phyloP scores from a whole-genome alignment of 2,797 vertebrate genomes.

The Pseudochaenichthys georgianus region DNA sequence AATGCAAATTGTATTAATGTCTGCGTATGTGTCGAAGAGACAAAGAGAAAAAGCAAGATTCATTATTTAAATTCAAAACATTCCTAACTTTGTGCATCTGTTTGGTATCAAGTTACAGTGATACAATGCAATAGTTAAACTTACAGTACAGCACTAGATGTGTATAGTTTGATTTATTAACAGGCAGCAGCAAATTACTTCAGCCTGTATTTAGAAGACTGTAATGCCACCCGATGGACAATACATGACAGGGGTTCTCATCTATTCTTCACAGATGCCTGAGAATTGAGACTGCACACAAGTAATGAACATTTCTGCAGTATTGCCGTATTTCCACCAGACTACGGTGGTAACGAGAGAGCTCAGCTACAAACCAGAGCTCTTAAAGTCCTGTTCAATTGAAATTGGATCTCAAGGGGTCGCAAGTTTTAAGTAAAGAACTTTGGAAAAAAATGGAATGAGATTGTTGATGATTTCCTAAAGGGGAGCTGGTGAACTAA shows the following conservation, averaged over 20 bases:
- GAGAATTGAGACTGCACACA: background rate
- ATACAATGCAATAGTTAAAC: too few relatives aligned
- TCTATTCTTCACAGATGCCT: background rate
- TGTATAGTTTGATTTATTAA: too few relatives aligned
- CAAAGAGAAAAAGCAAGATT: too few relatives aligned
- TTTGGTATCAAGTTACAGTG: too few relatives aligned
- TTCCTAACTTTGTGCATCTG: too few relatives aligned
- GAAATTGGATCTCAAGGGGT: constrained; percentile 16
- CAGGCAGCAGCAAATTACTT: too few relatives aligned
- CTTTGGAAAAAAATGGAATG: constrained; percentile 5
- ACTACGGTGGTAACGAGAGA: background rate
- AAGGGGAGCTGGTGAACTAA: background rate
- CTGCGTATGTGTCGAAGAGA: too few relatives aligned
- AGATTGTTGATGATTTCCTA: constrained; percentile 2
- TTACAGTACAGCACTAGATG: too few relatives aligned
- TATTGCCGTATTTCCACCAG: constrained; percentile 13
- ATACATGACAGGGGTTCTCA: background rate
- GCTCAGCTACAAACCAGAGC: background rate
- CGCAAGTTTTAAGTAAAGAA: constrained; percentile 4
- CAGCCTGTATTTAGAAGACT: background rate
- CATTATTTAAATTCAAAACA: too few relatives aligned
- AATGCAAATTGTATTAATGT: too few relatives aligned
- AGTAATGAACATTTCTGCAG: constrained; percentile 1
- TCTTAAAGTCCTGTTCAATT: constrained; percentile 28
- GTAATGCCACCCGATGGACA: background rate